Evolutionary conservation across 2,888 invertebrate genomes (phyloP), one percentile per base, ranked within the genome.

Genomic region (Amphipyra berbera): DNA sequence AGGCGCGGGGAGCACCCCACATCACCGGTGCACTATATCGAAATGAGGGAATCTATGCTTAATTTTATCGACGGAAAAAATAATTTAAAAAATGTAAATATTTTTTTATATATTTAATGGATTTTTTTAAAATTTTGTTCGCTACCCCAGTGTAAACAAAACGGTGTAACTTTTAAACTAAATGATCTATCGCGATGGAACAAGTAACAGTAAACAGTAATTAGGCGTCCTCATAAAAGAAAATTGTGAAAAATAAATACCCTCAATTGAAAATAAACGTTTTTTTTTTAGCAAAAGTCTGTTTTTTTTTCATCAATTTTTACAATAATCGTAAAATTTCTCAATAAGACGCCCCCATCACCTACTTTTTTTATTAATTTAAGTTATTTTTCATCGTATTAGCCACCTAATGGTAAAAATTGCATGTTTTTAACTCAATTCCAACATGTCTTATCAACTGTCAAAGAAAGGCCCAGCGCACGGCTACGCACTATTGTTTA

Each of bases 1-100:
- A n/a, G n/a, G n/a, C n/a, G n/a, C n/a, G n/a, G n/a, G n/a, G n/a
- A n/a, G n/a, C n/a, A n/a, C n/a, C n/a, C n/a, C n/a, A n/a, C n/a
- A n/a, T n/a, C n/a, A n/a, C n/a, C n/a, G n/a, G 38, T 38, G 38
- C 38, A 41, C 41, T n/a, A 41, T 41, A 41, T 41, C 14, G 41
- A 41, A 41, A 41, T 13, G 41, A 41, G 41, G 41, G 41, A 41
- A 41, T 41, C 41, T 41, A 41, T 41, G 41, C 41, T 41, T 41
- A 13, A 41, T 41, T 41, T 41, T 41, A 41, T 41, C 41, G 41
- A 41, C 41, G 41, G 8, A 41, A 41, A 41, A 41, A 41, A 41
- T 41, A 14, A 14, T 41, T 14, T 14, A 41, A 41, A 41, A 41
- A 41, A 41, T 14, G 6, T 14, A 41, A 41, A 41, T 14, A 14